These are phyloP conservation scores for Eulemur coronatus DNA, from an alignment of 2,797 vertebrate genomes.

Conservation along the genomic window DNA sequence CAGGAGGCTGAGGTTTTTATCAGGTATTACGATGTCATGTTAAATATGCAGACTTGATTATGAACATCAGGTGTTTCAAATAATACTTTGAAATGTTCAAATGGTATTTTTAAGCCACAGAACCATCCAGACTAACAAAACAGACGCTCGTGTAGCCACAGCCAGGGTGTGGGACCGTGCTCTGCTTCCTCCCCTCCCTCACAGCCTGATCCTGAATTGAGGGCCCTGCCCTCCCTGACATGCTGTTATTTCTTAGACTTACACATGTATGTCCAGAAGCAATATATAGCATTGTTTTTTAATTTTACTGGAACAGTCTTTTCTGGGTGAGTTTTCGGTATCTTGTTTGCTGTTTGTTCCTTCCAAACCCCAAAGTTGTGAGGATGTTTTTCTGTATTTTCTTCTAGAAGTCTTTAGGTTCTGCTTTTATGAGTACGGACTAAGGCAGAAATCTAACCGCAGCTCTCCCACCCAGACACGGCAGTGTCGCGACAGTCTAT, in stretches of 20 bases:
- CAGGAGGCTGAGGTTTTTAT: too few species aligned
- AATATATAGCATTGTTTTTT: not conserved
- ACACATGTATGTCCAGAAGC: accelerated
- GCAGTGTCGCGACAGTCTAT: accelerated
- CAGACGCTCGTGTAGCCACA: too few species aligned
- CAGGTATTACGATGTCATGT: not conserved
- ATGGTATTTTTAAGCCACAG: not conserved
- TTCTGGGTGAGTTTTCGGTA: too few species aligned
- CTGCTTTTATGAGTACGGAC: not conserved
- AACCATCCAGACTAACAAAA: not conserved
- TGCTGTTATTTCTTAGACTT: not conserved
- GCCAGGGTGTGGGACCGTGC: accelerated
- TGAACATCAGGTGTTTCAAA: not conserved
- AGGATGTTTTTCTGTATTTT: too few species aligned
- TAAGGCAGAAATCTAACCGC: not conserved
- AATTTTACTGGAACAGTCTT: not conserved
- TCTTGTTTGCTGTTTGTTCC: not conserved
- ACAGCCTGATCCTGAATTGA: not conserved
- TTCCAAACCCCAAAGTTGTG: too few species aligned
- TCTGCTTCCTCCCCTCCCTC: not conserved
- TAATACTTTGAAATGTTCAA: not conserved
- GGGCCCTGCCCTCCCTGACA: not conserved
- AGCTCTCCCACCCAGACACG: accelerated
- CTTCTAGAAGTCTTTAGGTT: not conserved
- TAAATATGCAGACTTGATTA: not conserved